Evolutionary conservation across 2,888 invertebrate species (phyloP).

Genomic region (Elegia similella): DNA sequence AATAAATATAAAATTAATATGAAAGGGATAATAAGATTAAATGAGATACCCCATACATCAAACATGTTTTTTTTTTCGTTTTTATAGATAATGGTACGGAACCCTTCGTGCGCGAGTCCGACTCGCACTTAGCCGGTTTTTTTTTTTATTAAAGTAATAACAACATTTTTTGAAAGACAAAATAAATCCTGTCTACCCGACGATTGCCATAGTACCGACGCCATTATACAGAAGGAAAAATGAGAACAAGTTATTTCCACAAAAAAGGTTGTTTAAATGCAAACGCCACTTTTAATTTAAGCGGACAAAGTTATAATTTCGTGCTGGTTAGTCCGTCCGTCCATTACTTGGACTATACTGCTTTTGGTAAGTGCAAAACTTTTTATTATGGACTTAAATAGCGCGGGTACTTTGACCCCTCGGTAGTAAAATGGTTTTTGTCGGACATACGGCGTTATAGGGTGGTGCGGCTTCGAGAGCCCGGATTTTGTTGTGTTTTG

Average conservation of each 20-base stretch:
- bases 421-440: constrained; percentile 11
- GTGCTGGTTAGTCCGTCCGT: neutral
- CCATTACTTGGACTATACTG: constrained; percentile 8
- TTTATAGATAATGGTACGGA: too few species aligned
- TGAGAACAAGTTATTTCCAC: neutral
- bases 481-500: constrained; percentile 7
- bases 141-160: neutral
- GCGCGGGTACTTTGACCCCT: constrained; percentile 6
- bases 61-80: too few species aligned
- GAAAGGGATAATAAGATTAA: too few species aligned
- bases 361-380: constrained; percentile 13
- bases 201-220: neutral
- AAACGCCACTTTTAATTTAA: constrained; percentile 8
- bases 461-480: constrained; percentile 1
- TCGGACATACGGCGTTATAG: constrained; percentile 3
- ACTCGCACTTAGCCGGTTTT: too few species aligned
- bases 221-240: neutral
- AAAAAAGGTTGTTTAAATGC: constrained; percentile 1
- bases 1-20: too few species aligned
- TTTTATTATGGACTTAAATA: constrained; percentile 9
- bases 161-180: neutral
- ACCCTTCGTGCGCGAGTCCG: too few species aligned
- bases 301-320: constrained; percentile 4
- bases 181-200: neutral
- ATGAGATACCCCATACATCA: too few species aligned